phyloP scores from a whole-genome alignment of 1,140 invertebrate species.

The Colletes latitarsis region DNA sequence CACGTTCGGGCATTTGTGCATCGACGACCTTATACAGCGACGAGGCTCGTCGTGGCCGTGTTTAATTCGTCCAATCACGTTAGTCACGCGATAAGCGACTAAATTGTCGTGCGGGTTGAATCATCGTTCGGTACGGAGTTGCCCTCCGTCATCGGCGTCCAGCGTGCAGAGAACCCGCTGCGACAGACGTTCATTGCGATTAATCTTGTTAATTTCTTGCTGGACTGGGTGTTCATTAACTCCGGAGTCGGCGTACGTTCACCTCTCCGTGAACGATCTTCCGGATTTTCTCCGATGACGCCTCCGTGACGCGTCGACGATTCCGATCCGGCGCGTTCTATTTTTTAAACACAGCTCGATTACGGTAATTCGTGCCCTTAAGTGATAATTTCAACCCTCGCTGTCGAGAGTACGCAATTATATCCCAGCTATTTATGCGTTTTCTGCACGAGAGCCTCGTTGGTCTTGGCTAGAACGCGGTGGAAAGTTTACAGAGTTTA shows the following conservation, averaged over 20 bases:
- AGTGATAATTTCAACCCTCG: too few species aligned
- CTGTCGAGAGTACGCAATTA: too few species aligned
- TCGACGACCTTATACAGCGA: constrained; percentile 47
- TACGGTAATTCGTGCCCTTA: too few species aligned
- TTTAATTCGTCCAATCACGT: constrained; percentile 67
- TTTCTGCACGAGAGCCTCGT: too few species aligned
- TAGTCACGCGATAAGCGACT: constrained; percentile 61
- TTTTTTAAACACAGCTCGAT: too few species aligned
- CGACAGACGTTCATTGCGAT: background rate
- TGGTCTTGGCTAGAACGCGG: too few species aligned
- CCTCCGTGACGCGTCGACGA: too few species aligned
- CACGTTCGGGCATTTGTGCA: constrained; percentile 60
- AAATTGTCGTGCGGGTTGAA: constrained; percentile 53
- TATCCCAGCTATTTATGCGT: too few species aligned
- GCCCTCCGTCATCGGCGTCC: background rate
- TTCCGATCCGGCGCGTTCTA: too few species aligned
- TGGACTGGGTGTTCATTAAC: background rate
- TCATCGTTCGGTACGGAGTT: constrained; percentile 48
- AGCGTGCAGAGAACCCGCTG: background rate
- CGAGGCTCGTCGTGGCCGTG: constrained; percentile 33
- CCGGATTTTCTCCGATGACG: too few species aligned
- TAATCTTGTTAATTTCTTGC: constrained; percentile 4
- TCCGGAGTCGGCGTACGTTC: background rate
- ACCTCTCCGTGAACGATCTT: background rate
- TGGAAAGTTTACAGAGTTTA: too few species aligned